Conservation (phyloP, 2,888 invertebrate species). For the Theodoxus fluviatilis region DNA sequence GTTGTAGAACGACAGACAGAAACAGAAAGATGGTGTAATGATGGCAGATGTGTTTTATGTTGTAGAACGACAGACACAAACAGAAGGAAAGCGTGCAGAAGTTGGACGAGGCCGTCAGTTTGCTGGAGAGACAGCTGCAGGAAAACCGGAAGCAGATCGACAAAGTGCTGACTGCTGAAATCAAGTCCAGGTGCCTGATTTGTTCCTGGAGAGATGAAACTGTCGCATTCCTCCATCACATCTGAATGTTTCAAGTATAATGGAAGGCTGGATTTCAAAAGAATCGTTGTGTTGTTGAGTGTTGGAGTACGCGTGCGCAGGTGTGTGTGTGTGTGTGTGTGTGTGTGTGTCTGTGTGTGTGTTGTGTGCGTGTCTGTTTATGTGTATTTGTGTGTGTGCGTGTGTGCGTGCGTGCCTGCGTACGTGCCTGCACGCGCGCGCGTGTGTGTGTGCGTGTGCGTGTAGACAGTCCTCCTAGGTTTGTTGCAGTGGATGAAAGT, state of each 20-base stretch:
- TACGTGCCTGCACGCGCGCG: no score
- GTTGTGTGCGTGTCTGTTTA: no score
- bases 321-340: no score
- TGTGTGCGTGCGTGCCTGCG: no score
- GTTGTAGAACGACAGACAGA: conserved; percentile 54
- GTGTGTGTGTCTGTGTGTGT: no score
- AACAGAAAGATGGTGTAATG: conserved; percentile 60
- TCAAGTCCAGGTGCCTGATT: conserved; percentile 58
- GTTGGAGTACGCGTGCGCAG: no score
- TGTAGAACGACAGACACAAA: conserved; percentile 55
- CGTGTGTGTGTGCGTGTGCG: no score
- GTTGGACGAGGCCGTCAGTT: conserved; percentile 61
- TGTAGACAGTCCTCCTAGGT: no score
- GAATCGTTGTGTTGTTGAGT: no score
- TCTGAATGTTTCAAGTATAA: no score
- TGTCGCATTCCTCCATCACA: background rate
- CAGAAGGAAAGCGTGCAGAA: conserved; percentile 58
- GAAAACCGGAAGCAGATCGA: conserved; percentile 61
- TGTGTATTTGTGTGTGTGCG: no score
- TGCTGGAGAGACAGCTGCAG: conserved; percentile 62
- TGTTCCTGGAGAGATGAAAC: background rate
- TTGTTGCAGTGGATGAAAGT: background rate
- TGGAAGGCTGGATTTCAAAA: no score
- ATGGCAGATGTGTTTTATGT: conserved; percentile 25
- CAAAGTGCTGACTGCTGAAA: conserved; percentile 63